Evolutionary conservation across 1,140 invertebrate genomes (phyloP), one percentile per base, ranked within the genome.

Genomic region (Musca vetustissima): DNA sequence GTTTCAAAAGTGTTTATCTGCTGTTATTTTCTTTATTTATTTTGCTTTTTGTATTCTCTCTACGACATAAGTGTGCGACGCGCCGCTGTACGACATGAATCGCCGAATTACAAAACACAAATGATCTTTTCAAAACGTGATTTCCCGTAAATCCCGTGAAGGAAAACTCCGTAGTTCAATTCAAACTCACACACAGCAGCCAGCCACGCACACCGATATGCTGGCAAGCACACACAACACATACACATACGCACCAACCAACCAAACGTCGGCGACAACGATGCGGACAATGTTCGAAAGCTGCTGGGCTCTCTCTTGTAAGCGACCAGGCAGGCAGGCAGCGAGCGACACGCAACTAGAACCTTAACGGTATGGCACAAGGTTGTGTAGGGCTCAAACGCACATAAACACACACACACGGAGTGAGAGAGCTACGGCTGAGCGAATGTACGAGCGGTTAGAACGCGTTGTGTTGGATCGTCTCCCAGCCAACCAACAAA

Each of bases 61-160:
- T 28, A 66, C 36, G 17, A 22, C 55, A 69, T 65, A 68, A 52
- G 47, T 71, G 70, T 66, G 70, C 69, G 70, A 66, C 55, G 73
- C 52, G 50, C 22, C 48, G 36, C 36, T 32, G 52, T 17, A 67
- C 66, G 66, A 67, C 66, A 67, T 52, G 19, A 55, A 67, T 67
- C 66, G 50, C 66, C 50, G 66, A 67, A 67, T 52, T 53, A 32
- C 66, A 67, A 67, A 67, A 67, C 66, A 24, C 66, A 67, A 67
- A 67, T 67, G 66, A 65, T 65, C 48, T 50, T 65, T 65, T 65
- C 64, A 65, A 48, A 49, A 50, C 48, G 43, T 65, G 64, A 65
- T 65, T 65, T 65, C 48, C 64, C 64, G 64, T 65, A 65, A 67
- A 67, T 67, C 66, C 48, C 66, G 52, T 61, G 57, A 61, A 61